phyloP scores from a whole-genome alignment of 2,113 vertebrate genomes.

The Saguinus midas region DNA sequence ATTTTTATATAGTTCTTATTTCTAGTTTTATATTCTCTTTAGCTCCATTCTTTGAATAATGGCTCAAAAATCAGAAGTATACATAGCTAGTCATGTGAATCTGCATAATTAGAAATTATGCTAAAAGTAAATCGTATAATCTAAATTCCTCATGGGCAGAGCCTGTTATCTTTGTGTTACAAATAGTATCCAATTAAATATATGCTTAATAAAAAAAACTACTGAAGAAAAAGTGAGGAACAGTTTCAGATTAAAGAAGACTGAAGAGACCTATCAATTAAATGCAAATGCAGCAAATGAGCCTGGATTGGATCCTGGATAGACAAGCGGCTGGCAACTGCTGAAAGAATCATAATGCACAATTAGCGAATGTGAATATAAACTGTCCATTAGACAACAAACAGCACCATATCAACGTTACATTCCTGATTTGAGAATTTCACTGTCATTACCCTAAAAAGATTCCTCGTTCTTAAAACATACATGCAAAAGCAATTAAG shows the following conservation, averaged over 20 bases:
- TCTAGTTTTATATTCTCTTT: neutral
- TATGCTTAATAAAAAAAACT: neutral
- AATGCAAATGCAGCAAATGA: neutral
- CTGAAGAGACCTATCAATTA: neutral
- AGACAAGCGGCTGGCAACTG: neutral
- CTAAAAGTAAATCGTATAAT: neutral
- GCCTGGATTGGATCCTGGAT: neutral
- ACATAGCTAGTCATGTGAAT: neutral
- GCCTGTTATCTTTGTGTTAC: neutral
- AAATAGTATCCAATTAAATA: neutral
- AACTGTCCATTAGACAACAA: neutral
- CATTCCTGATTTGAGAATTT: neutral
- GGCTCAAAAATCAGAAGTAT: neutral
- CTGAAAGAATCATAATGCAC: neutral
- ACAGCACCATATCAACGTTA: neutral
- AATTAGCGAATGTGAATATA: neutral
- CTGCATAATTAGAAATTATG: neutral
- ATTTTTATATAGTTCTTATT: neutral
- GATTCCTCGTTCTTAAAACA: neutral
- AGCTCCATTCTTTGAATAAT: neutral
- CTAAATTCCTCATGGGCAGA: neutral
- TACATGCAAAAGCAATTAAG: neutral
- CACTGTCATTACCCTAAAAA: neutral
- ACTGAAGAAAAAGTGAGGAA: neutral
- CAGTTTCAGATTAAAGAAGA: neutral